These are phyloP conservation scores for Rhodeus uyekii DNA, from an alignment of 2,797 vertebrate genomes.

Conservation along the genomic window DNA sequence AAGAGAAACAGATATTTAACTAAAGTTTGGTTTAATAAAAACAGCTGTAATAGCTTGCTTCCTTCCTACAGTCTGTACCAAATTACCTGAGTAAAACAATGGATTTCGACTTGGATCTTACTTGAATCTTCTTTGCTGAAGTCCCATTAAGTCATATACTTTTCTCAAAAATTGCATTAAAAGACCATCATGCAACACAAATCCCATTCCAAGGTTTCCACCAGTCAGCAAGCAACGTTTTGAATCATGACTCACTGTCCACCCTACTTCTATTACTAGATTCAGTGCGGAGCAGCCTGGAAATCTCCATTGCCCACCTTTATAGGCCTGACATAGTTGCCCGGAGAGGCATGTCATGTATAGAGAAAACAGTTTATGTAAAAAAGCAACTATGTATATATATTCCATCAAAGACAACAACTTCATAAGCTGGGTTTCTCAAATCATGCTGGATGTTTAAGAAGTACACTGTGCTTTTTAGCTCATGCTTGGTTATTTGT, in stretches of 20 bases:
- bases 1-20: conserved; percentile 56
- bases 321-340: not conserved
- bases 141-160: conserved; percentile 33
- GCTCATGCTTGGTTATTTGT: conserved; percentile 26
- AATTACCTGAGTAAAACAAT: not conserved
- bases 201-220: conserved; percentile 52
- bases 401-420: not conserved
- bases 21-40: not conserved
- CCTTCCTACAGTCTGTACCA: not conserved
- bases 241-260: conserved; percentile 31
- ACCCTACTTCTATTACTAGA: conserved; percentile 1
- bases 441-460: conserved; percentile 9
- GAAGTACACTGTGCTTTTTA: not conserved
- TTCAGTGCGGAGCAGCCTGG: conserved; percentile 11
- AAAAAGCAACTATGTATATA: not conserved
- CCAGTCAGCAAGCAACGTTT: conserved; percentile 42
- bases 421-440: not conserved
- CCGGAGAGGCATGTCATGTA: not conserved
- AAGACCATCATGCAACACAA: conserved; percentile 66
- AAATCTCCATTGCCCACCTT: not conserved
- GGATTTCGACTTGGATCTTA: not conserved
- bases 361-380: conserved; percentile 1
- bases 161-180: conserved; percentile 35
- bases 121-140: not conserved
- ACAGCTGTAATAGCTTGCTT: not conserved